These are phyloP conservation scores for Hirtodrosophila histrioides DNA, from an alignment of 2,888 invertebrate species.

Conservation along the genomic window DNA sequence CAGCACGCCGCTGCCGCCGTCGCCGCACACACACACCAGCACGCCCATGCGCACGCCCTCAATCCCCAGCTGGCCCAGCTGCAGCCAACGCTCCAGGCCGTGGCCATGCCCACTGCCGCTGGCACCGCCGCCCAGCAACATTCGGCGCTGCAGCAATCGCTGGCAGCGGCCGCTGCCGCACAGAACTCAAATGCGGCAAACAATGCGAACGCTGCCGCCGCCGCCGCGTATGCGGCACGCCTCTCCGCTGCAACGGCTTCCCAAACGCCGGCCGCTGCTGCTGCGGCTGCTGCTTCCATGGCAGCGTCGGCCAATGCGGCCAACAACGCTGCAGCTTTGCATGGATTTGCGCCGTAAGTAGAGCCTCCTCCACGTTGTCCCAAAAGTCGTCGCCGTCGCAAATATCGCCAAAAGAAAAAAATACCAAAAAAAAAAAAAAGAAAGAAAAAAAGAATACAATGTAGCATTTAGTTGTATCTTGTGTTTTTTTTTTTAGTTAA, in stretches of 20 bases:
- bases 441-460: slow-evolving; percentile 30
- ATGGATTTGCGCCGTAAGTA: slow-evolving; percentile 97
- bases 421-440: slow-evolving; percentile 18
- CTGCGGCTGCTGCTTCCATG: slow-evolving; percentile 87
- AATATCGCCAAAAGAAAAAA: slow-evolving; percentile 31
- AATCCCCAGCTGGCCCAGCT: slow-evolving; percentile 67
- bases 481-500: slow-evolving; percentile 46
- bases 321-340: slow-evolving; percentile 91
- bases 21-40: slow-evolving; percentile 64
- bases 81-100: slow-evolving; percentile 80
- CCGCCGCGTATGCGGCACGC: slow-evolving; percentile 82
- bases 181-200: slow-evolving; percentile 66
- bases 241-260: slow-evolving; percentile 70
- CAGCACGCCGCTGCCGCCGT: slow-evolving; percentile 67
- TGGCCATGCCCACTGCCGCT: slow-evolving; percentile 87
- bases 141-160: slow-evolving; percentile 86
- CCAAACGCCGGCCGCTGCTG: slow-evolving; percentile 86
- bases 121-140: slow-evolving; percentile 83
- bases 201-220: slow-evolving; percentile 71
- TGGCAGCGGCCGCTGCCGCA: slow-evolving; percentile 73
- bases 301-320: slow-evolving; percentile 87
- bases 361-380: slow-evolving; percentile 67
- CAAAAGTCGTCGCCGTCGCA: slow-evolving; percentile 49
- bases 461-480: slow-evolving; percentile 63
- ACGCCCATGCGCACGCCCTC: slow-evolving; percentile 69